These are phyloP conservation scores for Saxicola maurus DNA, from an alignment of 2,797 vertebrate genomes.

Conservation along the genomic window DNA sequence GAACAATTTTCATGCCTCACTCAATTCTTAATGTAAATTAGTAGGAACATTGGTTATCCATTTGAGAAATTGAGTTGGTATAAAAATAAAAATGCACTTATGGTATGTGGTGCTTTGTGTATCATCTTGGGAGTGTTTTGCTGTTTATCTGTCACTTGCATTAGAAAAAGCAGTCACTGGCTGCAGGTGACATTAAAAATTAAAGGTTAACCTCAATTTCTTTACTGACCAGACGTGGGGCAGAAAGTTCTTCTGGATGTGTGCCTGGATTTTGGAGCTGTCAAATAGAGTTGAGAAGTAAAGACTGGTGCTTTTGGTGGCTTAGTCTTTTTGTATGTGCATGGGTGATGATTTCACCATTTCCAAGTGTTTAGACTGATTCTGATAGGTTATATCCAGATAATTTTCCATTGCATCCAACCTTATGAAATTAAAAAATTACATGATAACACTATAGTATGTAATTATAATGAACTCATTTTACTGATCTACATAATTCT, in stretches of 20 bases:
- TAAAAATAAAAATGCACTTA: constrained; percentile 86
- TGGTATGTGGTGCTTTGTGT: constrained; percentile 75
- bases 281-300: constrained; percentile 32
- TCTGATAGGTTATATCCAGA: not conserved
- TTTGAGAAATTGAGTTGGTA: constrained; percentile 87
- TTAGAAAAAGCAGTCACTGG: constrained; percentile 78
- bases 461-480: not conserved
- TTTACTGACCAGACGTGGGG: constrained; percentile 77
- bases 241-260: constrained; percentile 70
- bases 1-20: constrained; percentile 84
- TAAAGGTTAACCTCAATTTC: constrained; percentile 80
- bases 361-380: not conserved
- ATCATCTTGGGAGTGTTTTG: constrained; percentile 77
- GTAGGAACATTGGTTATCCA: constrained; percentile 88
- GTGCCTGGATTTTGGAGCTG: constrained; percentile 61
- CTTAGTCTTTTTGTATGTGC: not conserved
- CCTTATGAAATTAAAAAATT: not conserved
- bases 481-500: not conserved
- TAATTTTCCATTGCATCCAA: not conserved
- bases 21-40: constrained; percentile 84
- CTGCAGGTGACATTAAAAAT: constrained; percentile 88
- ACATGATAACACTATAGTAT: not conserved
- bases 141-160: constrained; percentile 83
- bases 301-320: not conserved
- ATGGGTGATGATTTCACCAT: not conserved